Evolutionary conservation across 2,113 vertebrate genomes (phyloP), one percentile per base, ranked within the genome.

Genomic region (Nerophis lumbriciformis): DNA sequence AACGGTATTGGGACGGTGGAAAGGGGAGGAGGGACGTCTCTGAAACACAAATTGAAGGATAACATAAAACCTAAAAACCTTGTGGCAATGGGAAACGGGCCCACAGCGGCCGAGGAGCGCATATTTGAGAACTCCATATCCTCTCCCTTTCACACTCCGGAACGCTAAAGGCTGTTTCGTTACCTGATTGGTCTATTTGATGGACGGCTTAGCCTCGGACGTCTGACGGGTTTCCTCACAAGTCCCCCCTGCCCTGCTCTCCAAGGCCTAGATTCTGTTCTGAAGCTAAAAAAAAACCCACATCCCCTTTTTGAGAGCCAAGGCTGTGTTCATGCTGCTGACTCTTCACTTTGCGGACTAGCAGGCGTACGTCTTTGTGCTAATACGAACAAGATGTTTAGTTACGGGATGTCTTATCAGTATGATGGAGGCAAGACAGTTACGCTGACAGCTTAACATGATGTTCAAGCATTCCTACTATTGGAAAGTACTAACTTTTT

Each of bases 1-100:
- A 75, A 79, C 58, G 65, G 68, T 48, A 73, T 64, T 57, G 19
- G 59, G 66, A 19, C 35, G 53, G 82, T 63, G 73, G 69, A 45
- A 45, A 21, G 57, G 64, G 68, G 63, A 59, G 71, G 63, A 54
- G 62, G 65, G 68, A 68, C 64, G 45, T 28, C 64, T 68, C 68
- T 14, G 62, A 78, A 72, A 85, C 77, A 81, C 75, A 85, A 86
- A 85, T 85, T 85, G 78, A 85, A 83, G 80, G 82, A 86, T 83
- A 70, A 83, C 72, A 77, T 80, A 84, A 85, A 89, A 85, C 83
- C 83, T 84, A 57, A 80, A 82, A 85, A 71, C 65, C 45, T 65
- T 69, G 76, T 6, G 57, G 65, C 78, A 63, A 14, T 68, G 59
- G 67, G 76, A 85, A 55, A 13, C 57, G 28, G 68, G 68, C 72